phyloP scores from a whole-genome alignment of 2,888 invertebrate species.

The Cerastis rubricosa region DNA sequence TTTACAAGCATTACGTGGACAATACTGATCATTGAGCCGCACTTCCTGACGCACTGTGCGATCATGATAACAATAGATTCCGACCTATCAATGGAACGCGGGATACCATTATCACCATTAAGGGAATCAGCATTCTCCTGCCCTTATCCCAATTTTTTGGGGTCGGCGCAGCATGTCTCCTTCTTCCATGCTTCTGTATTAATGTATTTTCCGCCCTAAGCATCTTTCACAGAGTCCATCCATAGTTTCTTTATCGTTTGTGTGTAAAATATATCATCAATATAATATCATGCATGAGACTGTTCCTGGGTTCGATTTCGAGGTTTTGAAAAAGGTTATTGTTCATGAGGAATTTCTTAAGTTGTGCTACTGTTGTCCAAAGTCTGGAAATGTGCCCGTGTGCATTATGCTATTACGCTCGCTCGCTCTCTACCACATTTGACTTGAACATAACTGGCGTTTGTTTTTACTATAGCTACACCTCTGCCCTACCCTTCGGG shows the following conservation, averaged over 20 bases:
- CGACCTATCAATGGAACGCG: slow-evolving; percentile 65
- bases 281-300: not conserved
- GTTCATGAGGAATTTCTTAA: not conserved
- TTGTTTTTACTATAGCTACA: not conserved
- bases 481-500: not conserved
- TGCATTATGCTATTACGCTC: too few relatives aligned
- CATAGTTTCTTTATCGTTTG: not conserved
- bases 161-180: not conserved
- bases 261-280: not conserved
- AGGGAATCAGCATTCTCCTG: not conserved
- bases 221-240: not conserved
- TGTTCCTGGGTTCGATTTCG: not conserved
- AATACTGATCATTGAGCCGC: slow-evolving; percentile 73
- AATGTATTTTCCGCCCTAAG: not conserved
- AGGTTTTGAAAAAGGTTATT: too few relatives aligned
- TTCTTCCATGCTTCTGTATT: not conserved
- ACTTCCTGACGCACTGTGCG: slow-evolving; percentile 72
- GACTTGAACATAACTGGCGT: not conserved
- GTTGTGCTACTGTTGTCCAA: not conserved
- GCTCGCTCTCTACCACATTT: not conserved
- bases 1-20: slow-evolving; percentile 74
- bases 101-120: slow-evolving; percentile 22
- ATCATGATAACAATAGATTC: slow-evolving; percentile 66
- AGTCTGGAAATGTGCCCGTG: not conserved
- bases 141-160: not conserved